phyloP scores from a whole-genome alignment of 2,797 vertebrate species.

The Anguilla marmorata region DNA sequence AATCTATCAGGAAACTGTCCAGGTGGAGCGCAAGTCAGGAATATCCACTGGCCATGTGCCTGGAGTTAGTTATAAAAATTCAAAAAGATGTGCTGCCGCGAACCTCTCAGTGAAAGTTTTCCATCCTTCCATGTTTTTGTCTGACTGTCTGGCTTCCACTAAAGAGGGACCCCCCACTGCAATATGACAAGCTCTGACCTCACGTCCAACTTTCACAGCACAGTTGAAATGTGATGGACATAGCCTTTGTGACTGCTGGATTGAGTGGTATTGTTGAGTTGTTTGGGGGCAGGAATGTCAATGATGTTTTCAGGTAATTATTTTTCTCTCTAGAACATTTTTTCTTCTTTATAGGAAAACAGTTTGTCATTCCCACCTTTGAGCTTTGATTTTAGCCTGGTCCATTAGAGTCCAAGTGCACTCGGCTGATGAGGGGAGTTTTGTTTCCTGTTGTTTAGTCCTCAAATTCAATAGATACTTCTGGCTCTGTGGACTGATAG shows the following conservation, averaged over 20 bases:
- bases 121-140: not conserved
- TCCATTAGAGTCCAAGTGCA: not conserved
- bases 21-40: too few species aligned
- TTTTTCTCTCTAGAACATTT: not conserved
- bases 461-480: not conserved
- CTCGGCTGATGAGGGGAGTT: not conserved
- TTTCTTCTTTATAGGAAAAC: not conserved
- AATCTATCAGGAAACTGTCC: too few species aligned
- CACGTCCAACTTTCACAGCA: not conserved
- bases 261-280: not conserved
- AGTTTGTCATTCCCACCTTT: not conserved
- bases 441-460: not conserved
- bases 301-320: not conserved
- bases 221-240: not conserved
- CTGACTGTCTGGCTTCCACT: not conserved
- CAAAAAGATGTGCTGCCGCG: not conserved
- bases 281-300: not conserved
- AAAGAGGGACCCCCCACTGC: not conserved
- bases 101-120: not conserved
- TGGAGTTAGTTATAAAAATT: not conserved
- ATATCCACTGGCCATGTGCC: too few species aligned
- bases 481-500: not conserved
- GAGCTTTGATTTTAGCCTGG: not conserved
- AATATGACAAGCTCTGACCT: not conserved
- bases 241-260: not conserved